These are phyloP conservation scores for Helicorthomorpha holstii DNA, from an alignment of 1,140 invertebrate genomes.

Conservation along the genomic window DNA sequence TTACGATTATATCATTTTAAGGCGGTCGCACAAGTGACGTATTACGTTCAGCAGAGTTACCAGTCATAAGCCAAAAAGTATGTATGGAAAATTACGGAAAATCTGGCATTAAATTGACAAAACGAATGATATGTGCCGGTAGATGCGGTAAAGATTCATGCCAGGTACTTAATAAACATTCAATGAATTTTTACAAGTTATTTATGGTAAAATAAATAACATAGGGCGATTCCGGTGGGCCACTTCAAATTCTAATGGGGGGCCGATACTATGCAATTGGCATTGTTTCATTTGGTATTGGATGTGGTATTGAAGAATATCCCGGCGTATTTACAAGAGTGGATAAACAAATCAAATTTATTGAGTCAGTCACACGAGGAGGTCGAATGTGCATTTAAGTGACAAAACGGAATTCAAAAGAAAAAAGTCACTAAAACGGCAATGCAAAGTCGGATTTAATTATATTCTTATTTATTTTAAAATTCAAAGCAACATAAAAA, in stretches of 20 bases:
- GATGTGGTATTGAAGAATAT: background rate
- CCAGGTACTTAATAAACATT: too few species aligned
- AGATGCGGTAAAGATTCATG: background rate
- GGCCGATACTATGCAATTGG: conserved; percentile 76
- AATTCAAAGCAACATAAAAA: too few species aligned
- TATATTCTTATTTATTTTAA: too few species aligned
- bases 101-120: background rate
- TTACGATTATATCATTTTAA: background rate
- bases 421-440: too few species aligned
- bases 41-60: background rate
- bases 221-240: conserved; percentile 71
- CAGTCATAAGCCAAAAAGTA: background rate
- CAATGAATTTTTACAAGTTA: too few species aligned
- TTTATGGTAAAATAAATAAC: too few species aligned
- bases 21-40: background rate
- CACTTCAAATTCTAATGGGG: conserved; percentile 65
- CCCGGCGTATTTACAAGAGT: background rate
- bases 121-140: background rate
- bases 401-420: too few species aligned
- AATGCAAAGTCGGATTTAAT: too few species aligned
- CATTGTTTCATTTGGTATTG: conserved; percentile 74
- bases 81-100: background rate
- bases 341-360: background rate
- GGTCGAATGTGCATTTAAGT: too few species aligned
- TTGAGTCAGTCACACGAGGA: too few species aligned